These are phyloP conservation scores for Thyatira batis DNA, from an alignment of 2,888 invertebrate species.

Conservation along the genomic window DNA sequence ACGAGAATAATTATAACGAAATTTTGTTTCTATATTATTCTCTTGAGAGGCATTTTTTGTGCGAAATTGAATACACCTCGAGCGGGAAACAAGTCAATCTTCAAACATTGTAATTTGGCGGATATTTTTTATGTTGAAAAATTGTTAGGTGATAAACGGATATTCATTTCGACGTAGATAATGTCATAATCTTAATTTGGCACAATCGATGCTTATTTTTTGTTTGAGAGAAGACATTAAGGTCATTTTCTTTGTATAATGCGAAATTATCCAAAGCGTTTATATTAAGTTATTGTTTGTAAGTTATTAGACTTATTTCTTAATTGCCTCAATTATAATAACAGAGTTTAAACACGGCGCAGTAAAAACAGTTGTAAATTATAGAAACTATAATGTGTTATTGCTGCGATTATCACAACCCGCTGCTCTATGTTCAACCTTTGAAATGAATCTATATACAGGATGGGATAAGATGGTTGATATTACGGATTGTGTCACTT, in stretches of 20 bases:
- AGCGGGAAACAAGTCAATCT: not conserved
- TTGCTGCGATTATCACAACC: conserved; percentile 38
- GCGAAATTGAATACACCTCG: not conserved
- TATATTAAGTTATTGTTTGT: not conserved
- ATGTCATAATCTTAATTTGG: not conserved
- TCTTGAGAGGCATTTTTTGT: not conserved
- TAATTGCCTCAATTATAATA: not conserved
- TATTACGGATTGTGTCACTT: no score
- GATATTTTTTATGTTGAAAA: not conserved
- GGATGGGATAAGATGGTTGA: no score
- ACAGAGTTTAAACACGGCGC: not conserved
- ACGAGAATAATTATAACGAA: not conserved
- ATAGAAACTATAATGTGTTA: conserved; percentile 35
- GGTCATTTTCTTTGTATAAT: not conserved
- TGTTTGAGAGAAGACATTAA: no score
- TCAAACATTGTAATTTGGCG: not conserved
- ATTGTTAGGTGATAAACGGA: not conserved
- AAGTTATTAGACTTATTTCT: not conserved
- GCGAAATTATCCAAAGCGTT: not conserved
- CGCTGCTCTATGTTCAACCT: conserved; percentile 19
- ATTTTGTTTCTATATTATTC: not conserved
- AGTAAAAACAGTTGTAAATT: not conserved
- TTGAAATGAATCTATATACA: conserved; percentile 1
- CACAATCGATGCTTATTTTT: not conserved
- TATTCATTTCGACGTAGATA: not conserved